Evolutionary conservation across 1,140 invertebrate species (phyloP).

Genomic region (Drosophila pruinosa): DNA sequence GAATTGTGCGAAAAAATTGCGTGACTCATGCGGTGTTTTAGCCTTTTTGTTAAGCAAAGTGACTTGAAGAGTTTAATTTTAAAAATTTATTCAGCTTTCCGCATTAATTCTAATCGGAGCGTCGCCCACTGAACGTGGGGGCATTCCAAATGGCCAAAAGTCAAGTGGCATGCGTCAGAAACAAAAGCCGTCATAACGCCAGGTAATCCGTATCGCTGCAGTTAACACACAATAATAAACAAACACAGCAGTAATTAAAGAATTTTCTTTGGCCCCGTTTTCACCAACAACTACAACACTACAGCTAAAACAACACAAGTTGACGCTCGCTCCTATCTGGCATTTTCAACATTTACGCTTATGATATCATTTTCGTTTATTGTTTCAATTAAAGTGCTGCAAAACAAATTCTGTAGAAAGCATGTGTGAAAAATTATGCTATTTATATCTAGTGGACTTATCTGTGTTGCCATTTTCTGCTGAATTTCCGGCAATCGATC

Average conservation of each 20-base stretch:
- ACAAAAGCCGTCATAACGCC: slow-evolving; percentile 24
- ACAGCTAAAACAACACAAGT: neutral
- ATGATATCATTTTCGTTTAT: slow-evolving; percentile 53
- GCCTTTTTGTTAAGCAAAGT: slow-evolving; percentile 19
- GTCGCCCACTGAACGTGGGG: too few species aligned
- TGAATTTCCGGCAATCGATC: slow-evolving; percentile 53
- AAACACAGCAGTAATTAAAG: slow-evolving; percentile 12
- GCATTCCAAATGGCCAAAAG: slow-evolving; percentile 45
- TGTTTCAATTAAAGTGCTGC: slow-evolving; percentile 39
- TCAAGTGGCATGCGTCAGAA: slow-evolving; percentile 63
- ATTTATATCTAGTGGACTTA: slow-evolving; percentile 48
- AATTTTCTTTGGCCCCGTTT: slow-evolving; percentile 13
- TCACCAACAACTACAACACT: neutral
- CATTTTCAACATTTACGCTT: slow-evolving; percentile 5
- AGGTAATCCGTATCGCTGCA: slow-evolving; percentile 49
- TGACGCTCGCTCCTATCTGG: neutral
- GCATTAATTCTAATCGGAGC: slow-evolving; percentile 4
- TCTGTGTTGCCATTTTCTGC: slow-evolving; percentile 18
- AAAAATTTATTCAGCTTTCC: slow-evolving; percentile 36
- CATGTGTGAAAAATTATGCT: slow-evolving; percentile 50
- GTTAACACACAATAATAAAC: neutral
- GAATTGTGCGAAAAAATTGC: slow-evolving; percentile 4
- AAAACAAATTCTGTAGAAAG: slow-evolving; percentile 32
- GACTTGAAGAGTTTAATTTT: slow-evolving; percentile 43
- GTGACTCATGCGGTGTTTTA: slow-evolving; percentile 32